Evolutionary conservation across 2,888 invertebrate genomes (phyloP), one percentile per base, ranked within the genome.

Genomic region (Phania funesta): DNA sequence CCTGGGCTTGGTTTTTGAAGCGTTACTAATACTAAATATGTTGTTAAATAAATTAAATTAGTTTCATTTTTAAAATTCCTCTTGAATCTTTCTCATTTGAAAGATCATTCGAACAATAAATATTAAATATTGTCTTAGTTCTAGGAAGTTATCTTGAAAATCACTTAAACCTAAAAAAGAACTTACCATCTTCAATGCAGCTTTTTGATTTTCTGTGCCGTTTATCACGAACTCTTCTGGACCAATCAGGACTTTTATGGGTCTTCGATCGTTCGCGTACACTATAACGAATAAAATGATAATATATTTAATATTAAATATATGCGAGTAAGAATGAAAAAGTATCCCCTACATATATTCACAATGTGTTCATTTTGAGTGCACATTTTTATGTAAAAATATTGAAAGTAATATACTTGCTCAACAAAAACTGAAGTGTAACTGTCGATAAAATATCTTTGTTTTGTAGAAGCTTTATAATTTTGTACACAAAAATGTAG

Each of bases 221-320:
- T 86, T 90, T 89, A 84, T 91, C 90, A 84, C 91, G 86, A 48
- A 91, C 90, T 81, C 90, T 88, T 80, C 88, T 90, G 44, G 90
- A 91, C 91, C 91, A 91, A 85, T 90, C 90, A 4, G 91, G 91
- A 85, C 89, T 91, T 54, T 90, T 89, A 85, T 90, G 90, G 35
- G 86, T 86, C 84, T 90, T 91, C 18, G 87, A 87, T 60, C 90
- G 88, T 85, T 91, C 90, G 58, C 91, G 88, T 7, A 91, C 89
- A 58, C 91, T 91, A 83, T 5, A 87, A n/a, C n/a, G n/a, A n/a
- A 87, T 35, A 22, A 80, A 75, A 38, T 5, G 22, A 11, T 22
- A 46, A 1, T 11, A 11, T 46, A 11, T 9, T 8, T 20, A 44
- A 18, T 44, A 16, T 20, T 44, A 16, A 44, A 18, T 44, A 18